Evolutionary conservation across 2,888 invertebrate genomes (phyloP), one percentile per base, ranked within the genome.

Genomic region (Perizoma affinitatum): DNA sequence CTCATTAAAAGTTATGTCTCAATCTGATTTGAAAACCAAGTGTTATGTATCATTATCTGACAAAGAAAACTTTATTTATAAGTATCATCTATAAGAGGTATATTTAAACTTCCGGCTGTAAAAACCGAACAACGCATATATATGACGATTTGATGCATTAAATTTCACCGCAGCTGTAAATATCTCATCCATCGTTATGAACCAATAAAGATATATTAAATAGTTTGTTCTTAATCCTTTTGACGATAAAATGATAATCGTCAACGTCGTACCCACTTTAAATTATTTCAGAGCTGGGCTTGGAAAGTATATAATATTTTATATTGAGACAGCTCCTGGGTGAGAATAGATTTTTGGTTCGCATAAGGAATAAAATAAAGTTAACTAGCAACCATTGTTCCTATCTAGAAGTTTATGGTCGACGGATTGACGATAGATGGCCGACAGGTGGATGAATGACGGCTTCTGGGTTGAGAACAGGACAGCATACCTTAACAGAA

Each of bases 201-300:
- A 62, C 58, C 61, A 50, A 67, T 65, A 63, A 55, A 59, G 67
- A 65, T 64, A 57, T 64, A 57, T 80, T 83, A 80, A 79, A 81
- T 82, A 72, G 78, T 68, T 79, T 74, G 74, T 78, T 73, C 73
- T 78, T 83, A 85, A 87, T 86, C 78, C 81, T 79, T 83, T 73
- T 78, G 87, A 82, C 84, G 88, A 87, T 86, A 84, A 83, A 85
- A 84, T 80, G 82, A 85, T 86, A 85, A 88, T 90, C 86, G 84
- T 47, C 82, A 79, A 70, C 55, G 45, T 72, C 76, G 79, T 80
- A 2, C 1, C 22, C 22, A 22, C 22, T 22, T 22, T 84, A 83
- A 86, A 85, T 85, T 86, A 83, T 78, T 84, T 80, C 79, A 82
- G 81, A 83, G 10, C 22, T 22, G 22, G 22, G 22, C 22, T 22